phyloP scores from a whole-genome alignment of 2,797 vertebrate genomes.

The Siniperca scherzeri region DNA sequence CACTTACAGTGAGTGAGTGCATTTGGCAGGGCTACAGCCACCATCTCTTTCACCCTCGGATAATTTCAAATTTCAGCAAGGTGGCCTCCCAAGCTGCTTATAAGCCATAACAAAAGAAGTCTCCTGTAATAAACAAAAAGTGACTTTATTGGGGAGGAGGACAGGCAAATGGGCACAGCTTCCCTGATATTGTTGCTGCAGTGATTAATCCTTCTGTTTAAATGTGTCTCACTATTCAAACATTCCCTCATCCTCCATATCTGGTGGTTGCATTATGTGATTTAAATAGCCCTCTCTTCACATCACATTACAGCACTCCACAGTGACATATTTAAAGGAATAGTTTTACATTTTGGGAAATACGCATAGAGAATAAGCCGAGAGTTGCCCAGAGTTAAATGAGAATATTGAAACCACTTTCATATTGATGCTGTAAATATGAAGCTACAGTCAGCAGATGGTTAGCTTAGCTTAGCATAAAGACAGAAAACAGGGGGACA shows the following conservation, averaged over 20 bases:
- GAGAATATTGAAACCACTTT: neutral
- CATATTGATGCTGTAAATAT: neutral
- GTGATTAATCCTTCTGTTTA: constrained; percentile 27
- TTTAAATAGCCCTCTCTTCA: constrained; percentile 8
- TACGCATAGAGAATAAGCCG: neutral
- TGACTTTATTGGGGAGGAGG: constrained; percentile 19
- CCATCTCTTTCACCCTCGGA: constrained; percentile 29
- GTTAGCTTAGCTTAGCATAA: neutral
- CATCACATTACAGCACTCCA: constrained; percentile 1
- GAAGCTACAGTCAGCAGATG: neutral
- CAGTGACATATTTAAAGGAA: constrained; percentile 5
- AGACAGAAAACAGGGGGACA: neutral
- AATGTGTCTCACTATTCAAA: constrained; percentile 30
- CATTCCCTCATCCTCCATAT: constrained; percentile 12
- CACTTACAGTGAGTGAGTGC: constrained; percentile 71
- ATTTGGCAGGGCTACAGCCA: constrained; percentile 62
- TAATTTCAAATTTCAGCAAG: constrained; percentile 62
- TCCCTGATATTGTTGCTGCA: neutral
- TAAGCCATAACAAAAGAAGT: constrained; percentile 50
- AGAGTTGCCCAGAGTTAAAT: neutral
- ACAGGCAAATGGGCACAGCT: neutral
- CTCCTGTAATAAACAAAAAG: constrained; percentile 29
- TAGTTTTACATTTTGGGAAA: neutral
- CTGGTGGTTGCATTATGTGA: neutral
- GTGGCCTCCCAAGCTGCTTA: constrained; percentile 38